A percentile compares a stretch with the other conserved stretches of the same genome.
Evolutionary conservation across 2,113 vertebrate genomes (phyloP).

Genomic region (Gadus macrocephalus): DNA sequence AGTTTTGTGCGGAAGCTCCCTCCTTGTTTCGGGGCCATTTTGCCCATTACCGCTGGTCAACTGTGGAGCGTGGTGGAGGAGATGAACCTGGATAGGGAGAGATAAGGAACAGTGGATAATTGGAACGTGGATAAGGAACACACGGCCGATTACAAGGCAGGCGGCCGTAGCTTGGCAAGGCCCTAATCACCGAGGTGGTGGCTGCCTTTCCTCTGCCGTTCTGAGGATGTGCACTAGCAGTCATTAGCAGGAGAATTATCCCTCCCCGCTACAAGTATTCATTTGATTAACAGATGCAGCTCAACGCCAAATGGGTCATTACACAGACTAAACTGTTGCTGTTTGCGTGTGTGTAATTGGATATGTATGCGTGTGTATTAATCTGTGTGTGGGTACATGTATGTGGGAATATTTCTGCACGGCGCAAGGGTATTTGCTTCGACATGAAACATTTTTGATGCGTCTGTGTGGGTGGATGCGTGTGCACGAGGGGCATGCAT

Average conservation of each 20-base stretch:
- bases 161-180: too few species aligned
- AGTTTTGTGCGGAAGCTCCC: too few species aligned
- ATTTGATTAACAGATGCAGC: slow-evolving; percentile 63
- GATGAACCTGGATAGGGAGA: not conserved
- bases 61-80: not conserved
- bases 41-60: not conserved
- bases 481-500: slow-evolving; percentile 14
- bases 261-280: slow-evolving; percentile 39
- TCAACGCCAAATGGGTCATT: slow-evolving; percentile 71
- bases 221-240: slow-evolving; percentile 16
- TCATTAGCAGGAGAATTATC: slow-evolving; percentile 52
- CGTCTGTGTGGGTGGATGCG: not conserved
- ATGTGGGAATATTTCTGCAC: too few species aligned
- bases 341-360: not conserved
- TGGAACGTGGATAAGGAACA: too few species aligned
- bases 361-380: not conserved
- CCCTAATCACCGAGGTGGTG: not conserved
- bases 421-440: too few species aligned
- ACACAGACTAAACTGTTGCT: slow-evolving; percentile 53
- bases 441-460: not conserved
- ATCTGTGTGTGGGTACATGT: slow-evolving; percentile 14
- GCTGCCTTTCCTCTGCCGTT: not conserved
- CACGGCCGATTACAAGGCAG: too few species aligned
- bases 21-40: too few species aligned
- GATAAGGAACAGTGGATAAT: too few species aligned